A percentile compares a stretch with the other conserved stretches of the same genome.
phyloP scores from a whole-genome alignment of 2,888 invertebrate genomes.

The Rhingia campestris region DNA sequence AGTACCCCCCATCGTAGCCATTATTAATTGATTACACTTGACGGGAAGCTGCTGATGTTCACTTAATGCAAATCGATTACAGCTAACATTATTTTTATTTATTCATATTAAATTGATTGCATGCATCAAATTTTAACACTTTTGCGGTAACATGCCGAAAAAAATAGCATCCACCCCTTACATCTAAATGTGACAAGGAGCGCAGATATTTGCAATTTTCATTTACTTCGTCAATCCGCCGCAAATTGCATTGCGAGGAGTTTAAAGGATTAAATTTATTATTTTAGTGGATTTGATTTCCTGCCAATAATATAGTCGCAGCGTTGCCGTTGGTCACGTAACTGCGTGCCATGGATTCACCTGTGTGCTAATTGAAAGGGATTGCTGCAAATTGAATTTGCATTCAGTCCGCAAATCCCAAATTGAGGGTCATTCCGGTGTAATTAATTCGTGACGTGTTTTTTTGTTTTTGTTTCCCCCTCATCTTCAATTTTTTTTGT shows the following conservation, averaged over 20 bases:
- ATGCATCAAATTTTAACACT: not conserved
- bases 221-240: slow-evolving; percentile 6
- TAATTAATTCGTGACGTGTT: slow-evolving; percentile 13
- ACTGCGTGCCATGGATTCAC: not conserved
- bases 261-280: slow-evolving; percentile 35
- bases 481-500: not conserved
- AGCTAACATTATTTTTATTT: not conserved
- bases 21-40: slow-evolving; percentile 19
- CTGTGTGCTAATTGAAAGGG: slow-evolving; percentile 16
- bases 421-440: slow-evolving; percentile 1
- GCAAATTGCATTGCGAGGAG: slow-evolving; percentile 14
- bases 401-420: slow-evolving; percentile 17
- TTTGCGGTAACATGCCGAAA: not conserved
- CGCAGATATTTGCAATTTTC: not conserved
- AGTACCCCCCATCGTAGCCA: not conserved
- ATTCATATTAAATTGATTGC: not conserved
- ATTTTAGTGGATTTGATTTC: slow-evolving; percentile 21
- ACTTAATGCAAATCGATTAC: slow-evolving; percentile 15
- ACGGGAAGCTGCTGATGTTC: not conserved
- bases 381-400: slow-evolving; percentile 24
- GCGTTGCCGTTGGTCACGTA: slow-evolving; percentile 5
- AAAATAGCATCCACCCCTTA: not conserved
- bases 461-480: too few relatives aligned
- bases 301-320: not conserved
- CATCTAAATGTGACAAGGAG: not conserved